Evolutionary conservation across 1,140 invertebrate species (phyloP).

Genomic region (Sycobia sp.): DNA sequence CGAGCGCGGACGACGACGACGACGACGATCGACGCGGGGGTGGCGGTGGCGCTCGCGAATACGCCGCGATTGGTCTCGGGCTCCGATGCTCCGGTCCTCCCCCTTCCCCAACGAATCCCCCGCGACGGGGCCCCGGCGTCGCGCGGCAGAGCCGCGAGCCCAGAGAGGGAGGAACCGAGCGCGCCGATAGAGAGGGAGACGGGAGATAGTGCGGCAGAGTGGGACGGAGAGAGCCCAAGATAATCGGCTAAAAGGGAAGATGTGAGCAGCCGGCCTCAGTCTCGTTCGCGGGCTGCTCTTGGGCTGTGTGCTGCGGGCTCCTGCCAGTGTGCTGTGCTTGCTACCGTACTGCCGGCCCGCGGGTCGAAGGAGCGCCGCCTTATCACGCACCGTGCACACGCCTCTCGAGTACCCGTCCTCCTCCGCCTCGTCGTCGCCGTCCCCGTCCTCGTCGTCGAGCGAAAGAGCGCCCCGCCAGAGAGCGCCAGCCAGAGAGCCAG

Average conservation of each 20-base stretch:
- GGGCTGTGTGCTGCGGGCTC: background rate
- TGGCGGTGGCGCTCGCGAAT: background rate
- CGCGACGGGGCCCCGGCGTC: background rate
- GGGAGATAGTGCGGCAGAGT: background rate
- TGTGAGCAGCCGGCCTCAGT: constrained; percentile 2
- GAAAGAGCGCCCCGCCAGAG: no score
- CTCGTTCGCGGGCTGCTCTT: constrained; percentile 7
- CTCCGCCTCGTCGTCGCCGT: background rate
- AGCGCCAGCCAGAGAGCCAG: no score
- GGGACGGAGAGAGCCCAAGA: background rate
- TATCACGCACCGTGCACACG: no score
- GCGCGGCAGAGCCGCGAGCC: background rate
- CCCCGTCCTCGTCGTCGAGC: background rate
- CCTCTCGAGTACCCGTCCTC: background rate
- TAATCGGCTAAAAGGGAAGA: background rate
- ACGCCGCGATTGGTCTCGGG: no score
- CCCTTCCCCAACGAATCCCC: no score
- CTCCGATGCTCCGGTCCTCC: no score
- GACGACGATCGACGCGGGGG: background rate
- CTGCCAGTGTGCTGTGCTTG: background rate
- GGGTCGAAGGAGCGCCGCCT: no score
- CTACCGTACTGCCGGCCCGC: background rate
- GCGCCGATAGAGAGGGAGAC: no score
- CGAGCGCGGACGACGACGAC: background rate
- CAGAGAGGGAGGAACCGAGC: background rate